A percentile compares a stretch with the other conserved stretches of the same genome.
Evolutionary conservation across 2,888 invertebrate genomes (phyloP).

Genomic region (Rhaphigaster nebulosa): DNA sequence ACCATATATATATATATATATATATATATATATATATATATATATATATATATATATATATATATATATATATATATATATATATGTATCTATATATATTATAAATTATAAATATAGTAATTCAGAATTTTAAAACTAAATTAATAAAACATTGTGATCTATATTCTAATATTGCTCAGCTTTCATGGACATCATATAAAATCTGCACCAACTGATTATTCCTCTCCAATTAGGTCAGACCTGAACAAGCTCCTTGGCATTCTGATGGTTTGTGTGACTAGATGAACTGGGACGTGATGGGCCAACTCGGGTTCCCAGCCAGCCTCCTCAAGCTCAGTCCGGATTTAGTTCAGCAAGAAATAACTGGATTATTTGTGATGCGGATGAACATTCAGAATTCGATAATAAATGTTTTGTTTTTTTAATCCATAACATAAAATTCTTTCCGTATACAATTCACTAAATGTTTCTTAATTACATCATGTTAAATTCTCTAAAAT

Average conservation of each 20-base stretch:
- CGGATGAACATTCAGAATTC: not conserved
- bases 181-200: not conserved
- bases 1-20: no score
- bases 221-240: not conserved
- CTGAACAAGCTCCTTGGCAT: not conserved
- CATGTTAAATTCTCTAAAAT: no score
- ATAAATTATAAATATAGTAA: no score
- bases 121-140: no score
- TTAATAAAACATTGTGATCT: not conserved
- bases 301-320: not conserved
- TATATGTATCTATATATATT: no score
- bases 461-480: no score
- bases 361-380: not conserved
- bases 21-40: no score
- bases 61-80: no score
- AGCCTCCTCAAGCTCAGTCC: not conserved
- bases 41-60: no score
- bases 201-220: not conserved
- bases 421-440: no score
- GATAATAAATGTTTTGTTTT: not conserved
- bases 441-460: no score
- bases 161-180: not conserved
- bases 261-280: not conserved
- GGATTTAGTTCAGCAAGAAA: not conserved
- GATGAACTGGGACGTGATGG: not conserved